Base-by-base conservation (phyloP, 2,113 vertebrate species). In the Cheilinus undulatus region DNA sequence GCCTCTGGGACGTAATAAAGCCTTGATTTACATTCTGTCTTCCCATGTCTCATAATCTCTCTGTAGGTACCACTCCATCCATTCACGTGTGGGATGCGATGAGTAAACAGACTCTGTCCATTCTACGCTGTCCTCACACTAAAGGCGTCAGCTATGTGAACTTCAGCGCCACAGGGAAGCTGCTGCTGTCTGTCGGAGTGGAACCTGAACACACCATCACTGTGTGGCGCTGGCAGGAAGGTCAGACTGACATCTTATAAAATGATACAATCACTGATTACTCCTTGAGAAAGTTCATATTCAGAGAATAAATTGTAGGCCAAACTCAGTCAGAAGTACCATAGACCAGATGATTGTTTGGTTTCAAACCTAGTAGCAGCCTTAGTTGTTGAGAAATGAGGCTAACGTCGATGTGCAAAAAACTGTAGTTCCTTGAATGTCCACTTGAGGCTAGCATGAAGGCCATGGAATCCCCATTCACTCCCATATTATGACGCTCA, bases 201-300 rank as follows among this genome's bases (percentile, higher is more conserved):
- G 98, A 99, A 75, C 95, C 96, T 0, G 97, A 99, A 30, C 96
- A 99, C 73, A 97, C 96, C 49, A 96, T 99, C 92, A 98, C 96
- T 0, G 95, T 99, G 51, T 99, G 98, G 97, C 92, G 97, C 62
- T 99, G 98, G 98, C 97, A 99, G 43, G 98, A 99, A 95, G 98
- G 98, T 99, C 19, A 32, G 1, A 48, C 1, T 1, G 3, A 17
- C 1, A 9, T 15, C 57, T 53, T 12, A 52, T 72, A 22, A 19
- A 19, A 24, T 52, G 24, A n/a, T 30, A 10, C 19, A 54, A 13
- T 52, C 17, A 51, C 3, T 34, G 57, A 49, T n/a, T n/a, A 23
- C 15, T 61, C 12, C 46, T 0, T 13, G 15, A 15, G 26, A 20
- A 5, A 46, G 12, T 10, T 14, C 36, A 13, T 13, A 38, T 38